Conservation (phyloP, 92 coral and sea anemone species). For the Epizoanthus fatuus region DNA sequence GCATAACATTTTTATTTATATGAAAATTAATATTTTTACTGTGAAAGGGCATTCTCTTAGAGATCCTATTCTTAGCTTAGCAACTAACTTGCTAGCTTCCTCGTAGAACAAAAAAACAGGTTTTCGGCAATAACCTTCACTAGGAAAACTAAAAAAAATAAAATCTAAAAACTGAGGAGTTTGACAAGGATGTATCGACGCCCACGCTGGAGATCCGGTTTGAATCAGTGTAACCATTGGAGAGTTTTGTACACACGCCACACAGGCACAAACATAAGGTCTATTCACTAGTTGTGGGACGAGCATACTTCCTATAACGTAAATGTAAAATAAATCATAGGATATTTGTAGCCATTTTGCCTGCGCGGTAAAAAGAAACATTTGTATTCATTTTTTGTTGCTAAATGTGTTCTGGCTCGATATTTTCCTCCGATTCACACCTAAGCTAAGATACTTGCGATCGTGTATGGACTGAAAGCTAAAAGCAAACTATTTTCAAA, state of each 20-base stretch:
- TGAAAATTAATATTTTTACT: constrained; percentile 33
- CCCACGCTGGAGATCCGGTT: constrained; percentile 48
- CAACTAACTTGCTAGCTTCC: background rate
- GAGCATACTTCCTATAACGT: background rate
- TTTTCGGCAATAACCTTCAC: background rate
- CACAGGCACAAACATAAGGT: background rate
- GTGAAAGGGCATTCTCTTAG: constrained; percentile 32
- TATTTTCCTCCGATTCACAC: background rate
- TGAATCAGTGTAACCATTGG: constrained; percentile 4
- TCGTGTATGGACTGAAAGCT: background rate
- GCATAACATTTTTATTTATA: background rate
- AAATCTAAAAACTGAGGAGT: background rate
- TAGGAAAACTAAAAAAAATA: background rate
- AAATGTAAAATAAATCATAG: background rate
- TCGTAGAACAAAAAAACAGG: background rate
- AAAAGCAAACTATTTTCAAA: background rate
- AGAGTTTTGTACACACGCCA: background rate
- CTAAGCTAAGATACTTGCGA: background rate
- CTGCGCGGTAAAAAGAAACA: background rate
- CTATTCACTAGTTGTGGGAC: background rate
- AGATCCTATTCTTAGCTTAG: constrained; percentile 1
- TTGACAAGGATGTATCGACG: background rate
- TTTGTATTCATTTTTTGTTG: constrained; percentile 1
- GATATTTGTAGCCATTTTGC: background rate
- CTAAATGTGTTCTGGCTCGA: background rate